Evolutionary conservation across 1,140 invertebrate species (phyloP), one percentile per base, ranked within the genome.

Genomic region (Halictus rubicundus): DNA sequence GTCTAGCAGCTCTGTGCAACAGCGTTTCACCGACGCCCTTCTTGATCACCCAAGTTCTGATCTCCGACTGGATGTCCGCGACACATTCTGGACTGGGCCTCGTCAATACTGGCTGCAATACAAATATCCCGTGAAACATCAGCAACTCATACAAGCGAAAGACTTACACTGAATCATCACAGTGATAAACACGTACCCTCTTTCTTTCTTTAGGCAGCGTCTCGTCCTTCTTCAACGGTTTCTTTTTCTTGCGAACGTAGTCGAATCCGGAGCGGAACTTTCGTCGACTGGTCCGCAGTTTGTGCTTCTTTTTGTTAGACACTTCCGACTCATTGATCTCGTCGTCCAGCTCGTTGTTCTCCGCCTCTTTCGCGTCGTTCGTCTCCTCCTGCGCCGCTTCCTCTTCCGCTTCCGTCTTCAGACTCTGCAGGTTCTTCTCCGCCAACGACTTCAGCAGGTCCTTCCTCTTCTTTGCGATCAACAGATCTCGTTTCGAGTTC

Each of bases 1-100:
- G 94, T 88, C 97, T 94, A 16, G 98, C 97, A 69, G 98, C 97
- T 88, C 97, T 94, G 90, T 99, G 98, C 63, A 99, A 93, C 80
- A 97, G 95, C 0, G 97, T 98, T 92, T 99, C 98, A 19, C 98
- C 98, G 19, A 98, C 95, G 25, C 97, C 97, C 91, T 98, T 98
- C 91, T 98, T 99, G 64, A 98, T 95, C 74, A 98, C 97, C 96
- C 98, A 97, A 66, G 96, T 95, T 91, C 98, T 97, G 63, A 98
- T 97, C 93, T 98, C 97, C 78, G 95, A 95, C 80, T 96, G 95
- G 79, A 97, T 96, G 92, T 97, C 97, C 84, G 96, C 94, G 23
- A 95, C 95, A 64, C 95, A 95, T 87, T 95, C 95, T 3, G 95
- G 95, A 86, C 93, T 95, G 54, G 95, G 94, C 91, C 94, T 94